Percentiles rank a stretch among this genome's conserved stretches.
Conservation (phyloP, 1,140 invertebrate genomes). For the Dendrolimus punctatus region DNA sequence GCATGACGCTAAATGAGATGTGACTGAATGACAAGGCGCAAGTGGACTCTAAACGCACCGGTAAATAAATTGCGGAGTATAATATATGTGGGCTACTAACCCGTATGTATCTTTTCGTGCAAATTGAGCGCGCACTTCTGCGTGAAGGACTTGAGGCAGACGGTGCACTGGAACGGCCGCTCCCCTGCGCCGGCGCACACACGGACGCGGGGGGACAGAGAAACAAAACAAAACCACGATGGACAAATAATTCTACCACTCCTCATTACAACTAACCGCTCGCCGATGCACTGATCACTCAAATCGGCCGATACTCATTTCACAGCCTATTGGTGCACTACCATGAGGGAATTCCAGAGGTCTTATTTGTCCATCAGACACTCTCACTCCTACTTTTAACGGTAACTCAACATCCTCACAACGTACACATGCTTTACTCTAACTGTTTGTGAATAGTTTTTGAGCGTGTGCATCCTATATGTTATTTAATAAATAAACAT, state of each 20-base stretch:
- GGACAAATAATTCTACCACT: constrained; percentile 66
- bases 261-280: constrained; percentile 24
- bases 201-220: constrained; percentile 62
- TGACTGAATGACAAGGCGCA: constrained; percentile 48
- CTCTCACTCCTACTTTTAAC: constrained; percentile 43
- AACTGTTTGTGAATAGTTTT: constrained; percentile 73
- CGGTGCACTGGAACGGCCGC: constrained; percentile 77
- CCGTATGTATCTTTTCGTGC: constrained; percentile 78
- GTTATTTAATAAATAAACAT: constrained; percentile 1
- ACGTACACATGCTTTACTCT: constrained; percentile 69
- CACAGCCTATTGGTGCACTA: constrained; percentile 19
- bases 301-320: constrained; percentile 5
- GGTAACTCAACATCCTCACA: constrained; percentile 50
- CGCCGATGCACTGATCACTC: constrained; percentile 2
- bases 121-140: constrained; percentile 78
- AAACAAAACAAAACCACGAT: constrained; percentile 71
- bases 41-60: constrained; percentile 46
- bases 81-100: constrained; percentile 72
- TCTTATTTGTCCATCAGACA: constrained; percentile 67
- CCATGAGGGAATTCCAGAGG: constrained; percentile 58
- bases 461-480: constrained; percentile 61
- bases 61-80: constrained; percentile 43
- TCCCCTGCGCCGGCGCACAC: constrained; percentile 71
- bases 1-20: constrained; percentile 63
- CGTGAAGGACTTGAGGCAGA: constrained; percentile 80